Conservation (phyloP, 2,888 invertebrate species). For the Julus scandinavius region DNA sequence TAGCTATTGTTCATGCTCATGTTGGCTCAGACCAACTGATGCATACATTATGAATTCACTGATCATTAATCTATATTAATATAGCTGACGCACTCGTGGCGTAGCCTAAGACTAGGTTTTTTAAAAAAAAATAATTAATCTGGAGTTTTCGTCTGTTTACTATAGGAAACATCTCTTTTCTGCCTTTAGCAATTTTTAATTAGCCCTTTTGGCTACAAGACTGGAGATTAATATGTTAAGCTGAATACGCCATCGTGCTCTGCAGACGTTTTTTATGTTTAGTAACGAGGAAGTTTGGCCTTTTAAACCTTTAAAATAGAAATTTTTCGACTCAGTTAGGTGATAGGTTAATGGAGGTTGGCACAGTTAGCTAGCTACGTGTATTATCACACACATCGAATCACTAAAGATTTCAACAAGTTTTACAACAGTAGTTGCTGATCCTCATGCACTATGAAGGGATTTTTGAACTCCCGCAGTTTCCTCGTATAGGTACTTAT, state of each 20-base stretch:
- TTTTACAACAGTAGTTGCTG: not conserved
- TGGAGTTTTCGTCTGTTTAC: not conserved
- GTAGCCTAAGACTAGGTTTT: not conserved
- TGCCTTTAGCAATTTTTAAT: not conserved
- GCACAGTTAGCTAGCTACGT: not conserved
- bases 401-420: not conserved
- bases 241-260: not conserved
- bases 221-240: not conserved
- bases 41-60: not conserved
- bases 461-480: too few species aligned
- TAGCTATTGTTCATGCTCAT: not conserved
- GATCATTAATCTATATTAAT: constrained; percentile 1
- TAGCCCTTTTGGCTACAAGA: not conserved
- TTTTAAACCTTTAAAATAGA: not conserved
- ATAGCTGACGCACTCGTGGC: not conserved
- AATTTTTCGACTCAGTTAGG: not conserved
- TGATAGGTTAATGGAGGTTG: not conserved
- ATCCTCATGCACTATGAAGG: too few species aligned
- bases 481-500: not conserved
- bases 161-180: not conserved
- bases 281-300: not conserved
- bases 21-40: not conserved
- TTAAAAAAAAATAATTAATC: not conserved
- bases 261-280: not conserved
- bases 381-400: not conserved